A percentile compares a stretch with the other conserved stretches of the same genome.
Conservation (phyloP, 2,113 vertebrate genomes). For the Talpa occidentalis region DNA sequence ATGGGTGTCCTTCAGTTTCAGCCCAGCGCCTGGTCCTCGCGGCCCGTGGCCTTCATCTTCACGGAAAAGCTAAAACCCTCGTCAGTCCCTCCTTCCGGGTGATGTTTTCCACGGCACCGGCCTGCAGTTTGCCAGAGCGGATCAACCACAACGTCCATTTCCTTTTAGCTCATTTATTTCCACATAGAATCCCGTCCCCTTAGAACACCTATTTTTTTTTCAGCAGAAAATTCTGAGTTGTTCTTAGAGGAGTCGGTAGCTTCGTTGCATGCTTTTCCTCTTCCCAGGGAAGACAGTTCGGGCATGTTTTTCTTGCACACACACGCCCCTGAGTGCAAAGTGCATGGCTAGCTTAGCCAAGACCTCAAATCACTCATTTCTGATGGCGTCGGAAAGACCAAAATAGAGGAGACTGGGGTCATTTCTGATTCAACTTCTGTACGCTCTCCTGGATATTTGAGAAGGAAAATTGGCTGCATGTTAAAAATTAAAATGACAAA, state of each 20-base stretch:
- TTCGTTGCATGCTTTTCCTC: neutral
- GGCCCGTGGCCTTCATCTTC: neutral
- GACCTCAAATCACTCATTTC: neutral
- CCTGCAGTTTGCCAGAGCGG: neutral
- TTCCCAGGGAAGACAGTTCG: neutral
- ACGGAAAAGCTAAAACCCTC: neutral
- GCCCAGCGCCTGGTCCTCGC: neutral
- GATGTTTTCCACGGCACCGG: neutral
- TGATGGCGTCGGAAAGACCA: neutral
- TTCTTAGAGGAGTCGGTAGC: neutral
- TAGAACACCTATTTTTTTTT: neutral
- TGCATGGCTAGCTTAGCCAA: too few relatives aligned
- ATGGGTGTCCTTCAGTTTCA: neutral
- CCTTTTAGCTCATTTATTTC: too few relatives aligned
- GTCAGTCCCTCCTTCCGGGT: neutral
- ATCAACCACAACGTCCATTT: neutral
- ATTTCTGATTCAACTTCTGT: neutral
- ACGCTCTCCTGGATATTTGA: neutral
- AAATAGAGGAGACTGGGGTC: neutral
- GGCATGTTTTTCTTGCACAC: neutral
- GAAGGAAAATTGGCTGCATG: neutral
- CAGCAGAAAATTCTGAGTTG: neutral
- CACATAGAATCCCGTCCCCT: neutral
- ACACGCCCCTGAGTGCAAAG: too few relatives aligned
- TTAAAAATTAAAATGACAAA: neutral